Evolutionary conservation across 2,113 vertebrate genomes (phyloP), one percentile per base, ranked within the genome.

Genomic region (Cephalopterus ornatus): DNA sequence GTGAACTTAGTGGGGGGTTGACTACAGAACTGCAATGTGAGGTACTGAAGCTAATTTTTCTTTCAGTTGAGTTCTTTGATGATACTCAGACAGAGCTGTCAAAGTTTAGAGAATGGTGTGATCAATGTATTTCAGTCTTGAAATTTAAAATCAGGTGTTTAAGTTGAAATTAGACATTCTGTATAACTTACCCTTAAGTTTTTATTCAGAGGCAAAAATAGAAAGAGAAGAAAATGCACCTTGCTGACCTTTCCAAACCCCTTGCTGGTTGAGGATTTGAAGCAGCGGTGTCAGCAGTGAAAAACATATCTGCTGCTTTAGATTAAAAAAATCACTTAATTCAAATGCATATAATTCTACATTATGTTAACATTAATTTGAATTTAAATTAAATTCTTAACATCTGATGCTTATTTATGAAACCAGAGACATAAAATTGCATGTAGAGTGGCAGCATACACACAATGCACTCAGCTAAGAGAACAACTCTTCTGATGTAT

Each of bases 381-480:
- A 96, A 94, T 96, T 97, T 58, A 87, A 95, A 97, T 89, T 14
- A 79, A 24, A 93, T 92, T 78, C 44, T 52, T 50, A 80, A 84
- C 61, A 95, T 85, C 83, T 92, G 73, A 46, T 75, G 61, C 52
- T 80, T 96, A 87, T 92, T 93, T 95, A 89, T 88, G 59, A 95
- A 96, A 92, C 91, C 44, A 86, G 47, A 89, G 37, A 83, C 37
- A 87, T 79, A 95, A 92, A 93, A 95, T 75, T 91, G 9, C 58
- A 84, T 87, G 89, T 27, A 72, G 68, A 75, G 47, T 61, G 88
- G 53, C 53, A 88, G 75, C 49, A 85, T 24, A 70, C 20, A 67
- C 74, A 88, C 61, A 90, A 14, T 71, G 47, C 6, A 28, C 44
- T 78, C 58, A 85, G 24, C 42, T 75, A 95, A 97, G 68, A 95